Evolutionary conservation across 2,888 invertebrate genomes (phyloP).

Genomic region (Acleris sparsana): DNA sequence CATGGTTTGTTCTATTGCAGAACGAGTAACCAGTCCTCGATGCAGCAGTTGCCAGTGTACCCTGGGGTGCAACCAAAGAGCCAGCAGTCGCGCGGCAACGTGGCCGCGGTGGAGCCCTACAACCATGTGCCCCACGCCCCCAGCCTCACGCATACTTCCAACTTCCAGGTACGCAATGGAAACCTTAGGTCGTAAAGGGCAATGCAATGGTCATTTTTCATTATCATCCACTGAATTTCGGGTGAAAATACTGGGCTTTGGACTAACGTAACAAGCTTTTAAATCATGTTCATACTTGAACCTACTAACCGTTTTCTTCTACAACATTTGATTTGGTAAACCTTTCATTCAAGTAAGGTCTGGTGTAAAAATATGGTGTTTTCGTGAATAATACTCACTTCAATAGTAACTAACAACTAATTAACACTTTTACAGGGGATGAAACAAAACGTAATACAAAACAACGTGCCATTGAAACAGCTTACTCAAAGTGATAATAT

Average conservation of each 20-base stretch:
- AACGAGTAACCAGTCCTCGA: constrained; percentile 73
- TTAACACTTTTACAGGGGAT: constrained; percentile 63
- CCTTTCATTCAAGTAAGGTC: too few species aligned
- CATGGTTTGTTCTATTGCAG: constrained; percentile 54
- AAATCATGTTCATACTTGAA: too few species aligned
- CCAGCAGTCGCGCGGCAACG: constrained; percentile 88
- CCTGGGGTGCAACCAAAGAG: constrained; percentile 76
- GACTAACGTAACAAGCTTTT: too few species aligned
- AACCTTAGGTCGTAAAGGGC: not conserved
- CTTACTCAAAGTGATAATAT: constrained; percentile 78
- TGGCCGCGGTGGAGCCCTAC: constrained; percentile 94
- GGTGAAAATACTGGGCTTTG: too few species aligned
- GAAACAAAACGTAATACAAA: constrained; percentile 79
- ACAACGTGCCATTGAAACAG: constrained; percentile 81
- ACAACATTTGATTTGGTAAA: too few species aligned
- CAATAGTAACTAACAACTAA: constrained; percentile 3
- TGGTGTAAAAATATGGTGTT: too few species aligned
- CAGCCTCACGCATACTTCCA: constrained; percentile 74
- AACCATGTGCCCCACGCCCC: constrained; percentile 91
- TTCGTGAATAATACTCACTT: not conserved
- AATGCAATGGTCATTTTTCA: not conserved
- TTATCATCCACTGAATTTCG: too few species aligned
- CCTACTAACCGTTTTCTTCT: too few species aligned
- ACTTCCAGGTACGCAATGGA: constrained; percentile 66
- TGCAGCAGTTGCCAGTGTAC: constrained; percentile 78